Percentiles rank a stretch among this genome's conserved stretches.
phyloP scores from a whole-genome alignment of 2,797 vertebrate species.

The Phaenicophaeus curvirostris region DNA sequence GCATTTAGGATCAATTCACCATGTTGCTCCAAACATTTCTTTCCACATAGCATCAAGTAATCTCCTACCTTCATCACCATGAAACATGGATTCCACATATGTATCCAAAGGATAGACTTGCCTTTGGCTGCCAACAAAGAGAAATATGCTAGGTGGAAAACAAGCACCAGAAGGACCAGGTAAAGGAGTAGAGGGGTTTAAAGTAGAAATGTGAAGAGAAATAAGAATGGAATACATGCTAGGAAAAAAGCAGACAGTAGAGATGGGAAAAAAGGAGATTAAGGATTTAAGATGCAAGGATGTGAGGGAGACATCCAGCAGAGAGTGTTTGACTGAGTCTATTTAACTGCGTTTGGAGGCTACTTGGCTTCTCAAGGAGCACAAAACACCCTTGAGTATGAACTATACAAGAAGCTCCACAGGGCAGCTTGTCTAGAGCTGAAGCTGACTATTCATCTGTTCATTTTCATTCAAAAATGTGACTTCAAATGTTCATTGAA shows the following conservation, averaged over 20 bases:
- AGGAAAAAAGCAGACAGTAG: neutral
- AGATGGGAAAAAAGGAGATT: neutral
- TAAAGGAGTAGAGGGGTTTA: neutral
- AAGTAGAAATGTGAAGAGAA: neutral
- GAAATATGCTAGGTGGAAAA: neutral
- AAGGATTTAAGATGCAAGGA: neutral
- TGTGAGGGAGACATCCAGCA: neutral
- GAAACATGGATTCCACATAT: neutral
- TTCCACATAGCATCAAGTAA: neutral
- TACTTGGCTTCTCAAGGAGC: neutral
- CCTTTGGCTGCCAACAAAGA: neutral
- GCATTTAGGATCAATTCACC: neutral
- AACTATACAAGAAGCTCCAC: neutral
- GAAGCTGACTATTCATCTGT: neutral
- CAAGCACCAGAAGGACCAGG: neutral
- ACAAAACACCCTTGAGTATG: neutral
- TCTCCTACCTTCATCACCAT: neutral
- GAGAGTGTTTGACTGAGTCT: neutral
- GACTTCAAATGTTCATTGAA: neutral
- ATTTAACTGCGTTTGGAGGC: neutral
- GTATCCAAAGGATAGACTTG: neutral
- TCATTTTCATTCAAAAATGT: neutral
- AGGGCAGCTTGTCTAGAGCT: neutral
- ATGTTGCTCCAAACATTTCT: neutral
- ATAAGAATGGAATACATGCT: neutral